Conservation (phyloP, 2,113 vertebrate genomes). For the Chamaea fasciata region DNA sequence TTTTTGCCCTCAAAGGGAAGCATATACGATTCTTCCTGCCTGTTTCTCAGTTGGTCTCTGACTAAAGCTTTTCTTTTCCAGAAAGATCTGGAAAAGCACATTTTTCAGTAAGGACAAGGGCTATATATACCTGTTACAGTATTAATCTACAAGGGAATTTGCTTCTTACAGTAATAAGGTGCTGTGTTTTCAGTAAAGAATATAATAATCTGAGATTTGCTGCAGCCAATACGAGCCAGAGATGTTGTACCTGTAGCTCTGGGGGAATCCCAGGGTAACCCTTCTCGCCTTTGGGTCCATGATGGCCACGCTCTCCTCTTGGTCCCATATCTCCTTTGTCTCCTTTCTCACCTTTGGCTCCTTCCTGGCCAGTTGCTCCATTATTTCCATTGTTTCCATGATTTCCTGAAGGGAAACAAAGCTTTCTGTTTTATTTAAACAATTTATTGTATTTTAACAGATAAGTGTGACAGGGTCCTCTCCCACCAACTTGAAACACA, state of each 20-base stretch:
- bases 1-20: background rate
- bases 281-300: conserved; percentile 81
- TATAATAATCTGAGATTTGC: background rate
- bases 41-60: background rate
- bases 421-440: background rate
- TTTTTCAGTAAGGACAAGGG: background rate
- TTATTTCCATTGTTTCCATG: conserved; percentile 85
- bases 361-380: conserved; percentile 78
- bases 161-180: background rate
- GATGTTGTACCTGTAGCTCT: conserved; percentile 75
- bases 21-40: background rate
- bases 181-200: background rate
- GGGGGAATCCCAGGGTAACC: conserved; percentile 79
- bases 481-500: background rate
- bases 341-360: conserved; percentile 80
- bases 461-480: background rate
- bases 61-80: background rate
- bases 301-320: conserved; percentile 76
- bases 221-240: background rate
- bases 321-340: conserved; percentile 80
- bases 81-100: background rate
- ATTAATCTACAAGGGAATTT: background rate
- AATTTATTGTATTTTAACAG: background rate
- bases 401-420: conserved; percentile 71
- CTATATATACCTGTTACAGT: background rate